Percentiles rank a stretch among this genome's conserved stretches.
phyloP scores from a whole-genome alignment of 2,888 invertebrate genomes.

The Luperina testacea region DNA sequence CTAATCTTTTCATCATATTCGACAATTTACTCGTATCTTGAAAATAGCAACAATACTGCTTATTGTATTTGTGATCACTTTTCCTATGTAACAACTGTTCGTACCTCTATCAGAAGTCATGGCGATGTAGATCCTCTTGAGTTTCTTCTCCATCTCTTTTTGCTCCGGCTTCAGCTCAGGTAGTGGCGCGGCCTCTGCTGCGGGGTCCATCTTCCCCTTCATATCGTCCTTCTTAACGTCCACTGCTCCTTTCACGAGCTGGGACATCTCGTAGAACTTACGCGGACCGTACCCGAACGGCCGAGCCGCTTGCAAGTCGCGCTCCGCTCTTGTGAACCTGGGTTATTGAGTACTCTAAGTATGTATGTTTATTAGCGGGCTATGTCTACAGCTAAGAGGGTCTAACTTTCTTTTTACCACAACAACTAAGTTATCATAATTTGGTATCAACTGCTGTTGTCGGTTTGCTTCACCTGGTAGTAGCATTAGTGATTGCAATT shows the following conservation, averaged over 20 bases:
- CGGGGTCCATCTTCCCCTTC: background rate
- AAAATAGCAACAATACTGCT: background rate
- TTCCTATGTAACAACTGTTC: conserved; percentile 48
- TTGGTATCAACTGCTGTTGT: background rate
- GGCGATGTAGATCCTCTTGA: conserved; percentile 90
- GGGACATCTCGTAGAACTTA: conserved; percentile 91
- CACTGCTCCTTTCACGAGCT: conserved; percentile 73
- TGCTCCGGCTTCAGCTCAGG: conserved; percentile 78
- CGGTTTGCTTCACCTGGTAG: background rate
- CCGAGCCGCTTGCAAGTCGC: conserved; percentile 92
- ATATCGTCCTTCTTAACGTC: conserved; percentile 65
- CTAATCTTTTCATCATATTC: conserved; percentile 1
- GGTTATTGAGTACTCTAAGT: background rate
- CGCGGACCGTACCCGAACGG: conserved; percentile 93
- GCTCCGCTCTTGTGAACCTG: conserved; percentile 93
- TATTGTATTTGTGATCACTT: background rate
- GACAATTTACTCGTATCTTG: background rate
- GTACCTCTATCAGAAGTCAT: conserved; percentile 93
- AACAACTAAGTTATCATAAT: background rate
- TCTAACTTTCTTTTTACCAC: background rate
- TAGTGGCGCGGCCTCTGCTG: conserved; percentile 87
- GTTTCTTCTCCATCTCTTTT: conserved; percentile 71
- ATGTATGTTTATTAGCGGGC: background rate
- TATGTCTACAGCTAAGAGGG: background rate
- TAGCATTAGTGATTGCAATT: background rate